Base-by-base conservation (phyloP, 2,888 invertebrate species). In the Empis livida region DNA sequence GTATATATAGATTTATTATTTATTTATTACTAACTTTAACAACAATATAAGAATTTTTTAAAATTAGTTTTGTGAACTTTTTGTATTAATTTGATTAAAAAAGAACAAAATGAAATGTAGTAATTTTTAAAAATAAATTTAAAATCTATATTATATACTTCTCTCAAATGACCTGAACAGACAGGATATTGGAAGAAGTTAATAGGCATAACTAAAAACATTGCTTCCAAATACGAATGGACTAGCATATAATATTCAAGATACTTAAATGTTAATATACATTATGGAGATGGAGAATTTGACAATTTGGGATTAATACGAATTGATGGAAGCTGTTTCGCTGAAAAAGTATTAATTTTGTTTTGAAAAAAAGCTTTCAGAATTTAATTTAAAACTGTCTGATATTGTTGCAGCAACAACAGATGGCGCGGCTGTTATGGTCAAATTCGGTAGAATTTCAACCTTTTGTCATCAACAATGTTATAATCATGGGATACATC, bases 311-410 rank as follows among this genome's bases (percentile, higher is more conserved):
- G 43, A n/a, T 10, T 30, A 30, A 13, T 32, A 30, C 43, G 35
- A 43, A 43, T 43, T 30, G 43, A 43, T 43, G 32, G 43, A 43
- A 43, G 32, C 30, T 32, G 43, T 35, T 35, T 35, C 16, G 43
- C 43, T 30, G 43, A 43, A 17, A 43, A 43, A 43, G 35, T 4
- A 32, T 35, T 43, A 43, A 30, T 11, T 17, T 43, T 43, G 17
- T 43, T 20, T 43, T 17, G 35, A 43, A 43, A 43, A 27, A 30
- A 43, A 43, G n/a, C n/a, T 43, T 10, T n/a, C 35, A 30, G 35
- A 43, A 43, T 43, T 43, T 43, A 15, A 30, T 43, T 43, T 43
- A 43, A 43, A 27, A 30, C 15, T 35, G 30, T 17, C 27, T 14
- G 27, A 44, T 38, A 23, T 44, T 37, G 38, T 38, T 44, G 44